Base-by-base conservation (phyloP, 2,888 invertebrate genomes). In the Tetheella fluctuosa region DNA sequence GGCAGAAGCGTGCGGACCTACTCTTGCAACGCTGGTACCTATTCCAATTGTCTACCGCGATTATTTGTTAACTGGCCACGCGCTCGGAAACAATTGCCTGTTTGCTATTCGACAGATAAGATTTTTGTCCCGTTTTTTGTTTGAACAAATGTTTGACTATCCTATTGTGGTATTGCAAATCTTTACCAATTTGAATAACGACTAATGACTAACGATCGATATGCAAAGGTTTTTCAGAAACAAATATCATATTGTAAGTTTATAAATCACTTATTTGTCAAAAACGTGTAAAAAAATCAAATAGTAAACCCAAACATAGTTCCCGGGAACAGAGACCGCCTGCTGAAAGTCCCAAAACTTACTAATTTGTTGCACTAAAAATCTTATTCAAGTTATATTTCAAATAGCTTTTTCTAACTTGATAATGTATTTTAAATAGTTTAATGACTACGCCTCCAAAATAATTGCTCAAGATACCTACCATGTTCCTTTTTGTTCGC, bases 51-150 rank as follows among this genome's bases (percentile, higher is more conserved):
- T 91, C 79, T 83, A 84, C 81, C 74, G 88, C 86, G 86, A 90
- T 90, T 90, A 91, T 91, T 91, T 87, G 87, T 86, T 91, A 90
- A 91, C 91, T 85, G 84, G 87, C 89, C 92, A 91, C 90, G 90
- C 91, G 91, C 83, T 90, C 88, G 85, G 90, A 91, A 91, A 90
- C 91, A 92, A 91, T 91, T 90, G 89, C 84, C 81, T 80, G 82
- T 84, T 84, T 85, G 85, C 83, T 84, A 85, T 82, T 81, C 77
- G 82, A 79, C 81, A 88, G 87, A 89, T 90, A 89, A 89, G 88
- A 89, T 86, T 89, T 87, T 84, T 83, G 81, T 79, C 79, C 84
- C 79, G 78, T 82, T 83, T 73, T 67, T 71, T 68, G 64, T 60
- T 64, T 57, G 58, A 58, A 48, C 48, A 48, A 48, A 48, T 48